These are phyloP conservation scores for Mustela lutreola DNA, from an alignment of 2,113 vertebrate genomes.

Conservation along the genomic window DNA sequence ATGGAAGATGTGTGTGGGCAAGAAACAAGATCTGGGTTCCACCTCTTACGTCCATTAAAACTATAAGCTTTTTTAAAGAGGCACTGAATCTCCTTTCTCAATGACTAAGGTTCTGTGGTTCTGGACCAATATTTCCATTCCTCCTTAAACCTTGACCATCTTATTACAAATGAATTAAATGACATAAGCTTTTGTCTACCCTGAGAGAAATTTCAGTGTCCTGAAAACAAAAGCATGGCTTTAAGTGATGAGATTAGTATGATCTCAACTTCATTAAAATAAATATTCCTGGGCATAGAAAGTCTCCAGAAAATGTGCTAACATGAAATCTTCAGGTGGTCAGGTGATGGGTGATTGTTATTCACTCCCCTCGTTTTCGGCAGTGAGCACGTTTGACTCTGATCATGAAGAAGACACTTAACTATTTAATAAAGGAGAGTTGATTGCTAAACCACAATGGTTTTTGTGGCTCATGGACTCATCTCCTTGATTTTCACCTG, in stretches of 20 bases:
- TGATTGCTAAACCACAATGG: neutral
- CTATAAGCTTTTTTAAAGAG: neutral
- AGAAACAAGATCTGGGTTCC: slow-evolving; percentile 12
- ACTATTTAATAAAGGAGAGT: slow-evolving; percentile 10
- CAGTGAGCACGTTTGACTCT: neutral
- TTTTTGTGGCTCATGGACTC: neutral
- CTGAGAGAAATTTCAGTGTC: slow-evolving; percentile 22
- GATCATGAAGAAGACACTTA: neutral
- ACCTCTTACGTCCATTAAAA: neutral
- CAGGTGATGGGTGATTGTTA: neutral
- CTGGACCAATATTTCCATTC: neutral
- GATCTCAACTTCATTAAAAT: slow-evolving; percentile 26
- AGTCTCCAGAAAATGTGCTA: neutral
- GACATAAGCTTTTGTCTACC: neutral
- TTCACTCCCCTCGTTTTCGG: neutral
- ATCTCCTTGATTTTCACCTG: neutral
- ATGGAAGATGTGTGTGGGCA: neutral
- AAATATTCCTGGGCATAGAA: neutral
- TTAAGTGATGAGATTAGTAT: neutral
- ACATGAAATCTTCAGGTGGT: neutral
- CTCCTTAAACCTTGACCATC: neutral
- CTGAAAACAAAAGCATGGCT: slow-evolving; percentile 17
- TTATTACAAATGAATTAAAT: slow-evolving; percentile 40
- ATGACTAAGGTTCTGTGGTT: neutral
- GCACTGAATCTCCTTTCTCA: neutral